These are phyloP conservation scores for Drosophila dunni DNA, from an alignment of 1,140 invertebrate genomes.

Conservation along the genomic window DNA sequence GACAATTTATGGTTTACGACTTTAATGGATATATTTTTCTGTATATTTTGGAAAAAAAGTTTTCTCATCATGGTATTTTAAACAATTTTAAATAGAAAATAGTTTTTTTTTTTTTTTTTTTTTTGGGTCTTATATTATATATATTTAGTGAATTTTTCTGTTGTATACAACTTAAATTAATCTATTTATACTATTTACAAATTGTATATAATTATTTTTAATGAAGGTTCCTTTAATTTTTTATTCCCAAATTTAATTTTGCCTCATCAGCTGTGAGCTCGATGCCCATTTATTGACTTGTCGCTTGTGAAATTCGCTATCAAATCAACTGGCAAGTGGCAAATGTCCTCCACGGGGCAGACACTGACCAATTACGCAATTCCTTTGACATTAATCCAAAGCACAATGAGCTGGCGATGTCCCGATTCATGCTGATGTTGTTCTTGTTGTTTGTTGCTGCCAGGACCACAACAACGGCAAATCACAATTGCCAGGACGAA, in stretches of 20 bases:
- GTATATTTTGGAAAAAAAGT: too few relatives aligned
- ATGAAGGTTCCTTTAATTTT: too few relatives aligned
- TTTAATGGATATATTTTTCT: too few relatives aligned
- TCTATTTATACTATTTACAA: neutral
- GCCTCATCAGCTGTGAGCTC: too few relatives aligned
- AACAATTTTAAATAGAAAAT: too few relatives aligned
- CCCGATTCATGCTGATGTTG: neutral
- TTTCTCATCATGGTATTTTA: too few relatives aligned
- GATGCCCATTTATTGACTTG: too few relatives aligned
- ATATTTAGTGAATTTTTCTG: too few relatives aligned
- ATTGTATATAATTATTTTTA: neutral
- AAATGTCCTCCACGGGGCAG: slow-evolving; percentile 27
- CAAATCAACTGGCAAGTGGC: neutral
- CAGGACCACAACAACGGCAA: slow-evolving; percentile 18
- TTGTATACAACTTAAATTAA: too few relatives aligned
- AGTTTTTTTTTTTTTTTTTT: too few relatives aligned
- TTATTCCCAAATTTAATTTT: too few relatives aligned
- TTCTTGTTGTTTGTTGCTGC: neutral
- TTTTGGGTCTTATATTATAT: too few relatives aligned
- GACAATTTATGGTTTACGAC: neutral
- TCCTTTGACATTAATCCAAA: slow-evolving; percentile 66
- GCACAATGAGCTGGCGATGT: slow-evolving; percentile 40
- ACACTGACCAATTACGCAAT: slow-evolving; percentile 50
- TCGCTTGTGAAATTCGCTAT: neutral
- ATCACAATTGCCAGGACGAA: slow-evolving; percentile 15